Evolutionary conservation across 2,113 vertebrate genomes (phyloP).

Genomic region (Pipra filicauda): DNA sequence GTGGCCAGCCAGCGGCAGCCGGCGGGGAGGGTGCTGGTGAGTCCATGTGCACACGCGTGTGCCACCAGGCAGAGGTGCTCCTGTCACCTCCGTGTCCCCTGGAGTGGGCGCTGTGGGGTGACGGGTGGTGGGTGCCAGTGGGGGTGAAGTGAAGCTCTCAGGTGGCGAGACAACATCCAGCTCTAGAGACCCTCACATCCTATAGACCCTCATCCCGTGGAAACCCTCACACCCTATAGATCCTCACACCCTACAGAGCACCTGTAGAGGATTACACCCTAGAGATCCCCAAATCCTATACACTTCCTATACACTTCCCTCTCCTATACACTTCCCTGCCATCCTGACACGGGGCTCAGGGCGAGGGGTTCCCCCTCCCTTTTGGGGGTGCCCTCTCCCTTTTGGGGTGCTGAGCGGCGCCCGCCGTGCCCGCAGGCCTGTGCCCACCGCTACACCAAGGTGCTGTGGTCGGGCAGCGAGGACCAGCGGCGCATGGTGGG

Average conservation of each 20-base stretch:
- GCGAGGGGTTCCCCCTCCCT: background rate
- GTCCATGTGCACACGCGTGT: background rate
- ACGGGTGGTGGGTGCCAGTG: conserved; percentile 85
- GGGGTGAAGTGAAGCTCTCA: conserved; percentile 18
- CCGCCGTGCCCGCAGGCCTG: conserved; percentile 80
- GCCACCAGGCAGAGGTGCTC: background rate
- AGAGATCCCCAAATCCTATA: background rate
- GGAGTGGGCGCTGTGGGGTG: conserved; percentile 71
- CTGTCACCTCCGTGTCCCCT: too few species aligned
- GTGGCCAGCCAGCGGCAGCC: conserved; percentile 85
- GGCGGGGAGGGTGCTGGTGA: conserved; percentile 84
- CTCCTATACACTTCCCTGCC: too few species aligned
- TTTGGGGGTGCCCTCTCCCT: background rate
- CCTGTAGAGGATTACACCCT: background rate
- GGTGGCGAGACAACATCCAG: background rate
- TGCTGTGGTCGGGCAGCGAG: conserved; percentile 72
- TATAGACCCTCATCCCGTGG: background rate
- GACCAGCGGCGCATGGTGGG: conserved; percentile 89
- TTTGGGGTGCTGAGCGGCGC: background rate
- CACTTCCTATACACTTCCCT: too few species aligned
- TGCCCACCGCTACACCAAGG: conserved; percentile 87
- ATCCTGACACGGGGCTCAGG: background rate
- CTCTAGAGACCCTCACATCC: background rate
- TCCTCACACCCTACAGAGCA: background rate
- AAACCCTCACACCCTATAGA: background rate